phyloP scores from a whole-genome alignment of 2,888 invertebrate genomes.

The Thalpophila matura region DNA sequence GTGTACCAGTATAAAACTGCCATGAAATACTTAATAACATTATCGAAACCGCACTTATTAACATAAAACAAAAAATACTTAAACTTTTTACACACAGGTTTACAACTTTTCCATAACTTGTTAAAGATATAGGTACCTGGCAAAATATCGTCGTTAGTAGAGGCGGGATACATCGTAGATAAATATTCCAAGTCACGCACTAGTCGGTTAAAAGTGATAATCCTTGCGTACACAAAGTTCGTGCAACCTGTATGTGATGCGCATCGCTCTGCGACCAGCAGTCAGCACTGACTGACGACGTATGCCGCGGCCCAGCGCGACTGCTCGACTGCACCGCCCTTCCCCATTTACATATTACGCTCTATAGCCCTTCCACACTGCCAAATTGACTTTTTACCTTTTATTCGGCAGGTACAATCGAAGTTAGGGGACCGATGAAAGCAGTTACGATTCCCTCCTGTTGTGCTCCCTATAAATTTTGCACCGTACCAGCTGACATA shows the following conservation, averaged over 20 bases:
- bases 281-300: constrained; percentile 70
- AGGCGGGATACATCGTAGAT: constrained; percentile 84
- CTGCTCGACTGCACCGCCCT: constrained; percentile 86
- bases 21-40: no score
- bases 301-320: constrained; percentile 72
- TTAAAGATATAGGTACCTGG: constrained; percentile 75
- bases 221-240: constrained; percentile 65
- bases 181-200: constrained; percentile 65
- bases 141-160: constrained; percentile 81
- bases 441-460: constrained; percentile 79
- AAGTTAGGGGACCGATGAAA: constrained; percentile 87
- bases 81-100: background rate
- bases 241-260: constrained; percentile 68
- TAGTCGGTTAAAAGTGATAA: constrained; percentile 63
- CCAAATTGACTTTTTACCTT: constrained; percentile 90
- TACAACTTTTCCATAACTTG: constrained; percentile 10
- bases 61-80: constrained; percentile 11
- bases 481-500: constrained; percentile 62
- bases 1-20: background rate
- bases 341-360: constrained; percentile 88
- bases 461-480: constrained; percentile 68
- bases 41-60: constrained; percentile 8
- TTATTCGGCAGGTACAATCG: constrained; percentile 89
- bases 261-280: constrained; percentile 62
- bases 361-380: constrained; percentile 88